Evolutionary conservation across 2,888 invertebrate species (phyloP).

Genomic region (Pachliopta kotzebuea): DNA sequence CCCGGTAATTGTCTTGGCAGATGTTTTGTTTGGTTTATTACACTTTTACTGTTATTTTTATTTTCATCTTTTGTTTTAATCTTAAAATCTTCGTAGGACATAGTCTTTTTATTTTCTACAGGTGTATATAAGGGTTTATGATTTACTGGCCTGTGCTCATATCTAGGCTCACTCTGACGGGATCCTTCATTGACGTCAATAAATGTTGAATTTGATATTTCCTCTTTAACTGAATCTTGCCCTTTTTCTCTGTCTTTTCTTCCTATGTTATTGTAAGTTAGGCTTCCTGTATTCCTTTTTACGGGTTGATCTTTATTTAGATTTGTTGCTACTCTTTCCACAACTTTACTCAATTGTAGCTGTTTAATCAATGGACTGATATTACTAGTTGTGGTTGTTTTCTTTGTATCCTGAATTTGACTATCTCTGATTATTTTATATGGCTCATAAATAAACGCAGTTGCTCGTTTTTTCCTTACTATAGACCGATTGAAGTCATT

Average conservation of each 20-base stretch:
- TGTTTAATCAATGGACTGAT: slow-evolving; percentile 70
- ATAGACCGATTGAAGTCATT: slow-evolving; percentile 4
- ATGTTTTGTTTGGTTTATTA: slow-evolving; percentile 27
- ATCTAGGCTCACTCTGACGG: slow-evolving; percentile 68
- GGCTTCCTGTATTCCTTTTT: slow-evolving; percentile 47
- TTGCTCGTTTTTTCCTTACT: slow-evolving; percentile 53
- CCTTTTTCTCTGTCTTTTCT: slow-evolving; percentile 55
- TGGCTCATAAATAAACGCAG: slow-evolving; percentile 69
- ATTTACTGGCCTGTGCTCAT: slow-evolving; percentile 59
- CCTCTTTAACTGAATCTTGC: slow-evolving; percentile 37
- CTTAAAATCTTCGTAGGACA: slow-evolving; percentile 58
- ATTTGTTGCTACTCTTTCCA: slow-evolving; percentile 53
- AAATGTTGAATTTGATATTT: slow-evolving; percentile 43
- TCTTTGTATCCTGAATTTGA: slow-evolving; percentile 63
- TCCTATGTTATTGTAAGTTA: slow-evolving; percentile 63
- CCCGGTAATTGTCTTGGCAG: slow-evolving; percentile 21
- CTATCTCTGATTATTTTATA: slow-evolving; percentile 72
- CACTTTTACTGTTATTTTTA: slow-evolving; percentile 33
- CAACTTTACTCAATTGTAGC: slow-evolving; percentile 62
- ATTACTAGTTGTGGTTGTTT: slow-evolving; percentile 61
- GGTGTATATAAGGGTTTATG: slow-evolving; percentile 62
- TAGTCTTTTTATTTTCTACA: slow-evolving; percentile 55
- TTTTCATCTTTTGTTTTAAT: slow-evolving; percentile 32
- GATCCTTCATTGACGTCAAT: slow-evolving; percentile 58
- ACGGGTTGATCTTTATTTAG: slow-evolving; percentile 49